Conservation (phyloP, 2,888 invertebrate species). For the Rambutsinella grinnellia region DNA sequence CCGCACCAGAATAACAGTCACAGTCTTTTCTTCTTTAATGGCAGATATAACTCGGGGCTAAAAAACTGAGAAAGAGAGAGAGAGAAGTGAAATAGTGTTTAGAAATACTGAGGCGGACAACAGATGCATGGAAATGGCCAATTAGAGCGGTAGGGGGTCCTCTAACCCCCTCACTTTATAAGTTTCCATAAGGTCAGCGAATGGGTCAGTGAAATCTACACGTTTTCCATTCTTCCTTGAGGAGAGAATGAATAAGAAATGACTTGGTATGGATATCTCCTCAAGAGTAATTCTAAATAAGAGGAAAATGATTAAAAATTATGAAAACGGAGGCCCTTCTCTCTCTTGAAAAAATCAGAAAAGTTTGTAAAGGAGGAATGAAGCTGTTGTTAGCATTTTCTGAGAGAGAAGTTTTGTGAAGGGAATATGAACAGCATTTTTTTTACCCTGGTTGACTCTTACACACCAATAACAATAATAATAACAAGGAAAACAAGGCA, state of each 20-base stretch:
- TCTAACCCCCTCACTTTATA: slow-evolving; percentile 65
- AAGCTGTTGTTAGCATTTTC: no score
- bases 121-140: slow-evolving; percentile 67
- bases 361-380: no score
- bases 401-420: no score
- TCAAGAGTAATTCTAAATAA: no score
- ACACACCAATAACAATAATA: slow-evolving; percentile 22
- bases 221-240: slow-evolving; percentile 54
- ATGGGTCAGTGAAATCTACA: slow-evolving; percentile 65
- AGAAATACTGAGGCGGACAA: slow-evolving; percentile 64
- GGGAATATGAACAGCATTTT: slow-evolving; percentile 18
- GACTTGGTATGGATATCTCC: no score
- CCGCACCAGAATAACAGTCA: background rate
- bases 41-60: background rate
- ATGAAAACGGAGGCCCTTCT: slow-evolving; percentile 11
- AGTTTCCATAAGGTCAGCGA: slow-evolving; percentile 65
- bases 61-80: slow-evolving; percentile 8
- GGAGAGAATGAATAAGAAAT: background rate
- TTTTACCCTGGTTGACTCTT: slow-evolving; percentile 6
- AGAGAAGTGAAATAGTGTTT: slow-evolving; percentile 22
- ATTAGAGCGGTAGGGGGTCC: slow-evolving; percentile 66
- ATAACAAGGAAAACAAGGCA: slow-evolving; percentile 12
- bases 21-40: background rate
- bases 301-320: slow-evolving; percentile 13
- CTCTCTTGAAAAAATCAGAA: background rate